phyloP scores from a whole-genome alignment of 1,140 invertebrate genomes.

The Bombus ignitus region DNA sequence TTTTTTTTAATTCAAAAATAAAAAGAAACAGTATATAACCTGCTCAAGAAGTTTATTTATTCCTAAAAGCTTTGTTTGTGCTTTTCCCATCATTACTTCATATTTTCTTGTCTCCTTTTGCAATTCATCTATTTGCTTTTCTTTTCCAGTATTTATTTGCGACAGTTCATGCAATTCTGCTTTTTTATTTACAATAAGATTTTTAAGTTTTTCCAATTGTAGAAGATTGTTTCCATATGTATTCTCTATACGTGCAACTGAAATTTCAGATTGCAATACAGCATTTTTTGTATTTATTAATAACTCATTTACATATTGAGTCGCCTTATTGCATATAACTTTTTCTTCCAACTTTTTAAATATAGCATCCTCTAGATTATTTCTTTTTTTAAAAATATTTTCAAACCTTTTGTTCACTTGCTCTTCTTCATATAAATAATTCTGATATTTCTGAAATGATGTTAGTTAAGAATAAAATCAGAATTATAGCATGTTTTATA shows the following conservation, averaged over 20 bases:
- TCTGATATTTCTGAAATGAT: constrained; percentile 70
- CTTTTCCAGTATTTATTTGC: constrained; percentile 81
- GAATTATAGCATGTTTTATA: not conserved
- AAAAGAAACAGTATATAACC: constrained; percentile 67
- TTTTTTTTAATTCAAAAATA: constrained; percentile 24
- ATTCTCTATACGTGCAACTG: constrained; percentile 85
- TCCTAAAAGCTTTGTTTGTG: constrained; percentile 83
- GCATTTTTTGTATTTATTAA: constrained; percentile 79
- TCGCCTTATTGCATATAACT: constrained; percentile 86
- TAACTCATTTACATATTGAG: constrained; percentile 80
- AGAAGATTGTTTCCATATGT: constrained; percentile 84
- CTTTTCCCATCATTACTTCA: constrained; percentile 78
- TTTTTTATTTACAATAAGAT: constrained; percentile 76
- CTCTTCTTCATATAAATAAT: constrained; percentile 71
- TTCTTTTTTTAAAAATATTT: constrained; percentile 83
- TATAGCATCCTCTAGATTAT: constrained; percentile 85
- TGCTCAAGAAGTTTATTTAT: constrained; percentile 84
- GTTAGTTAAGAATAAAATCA: constrained; percentile 14
- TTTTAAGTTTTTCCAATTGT: constrained; percentile 85
- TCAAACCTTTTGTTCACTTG: constrained; percentile 82
- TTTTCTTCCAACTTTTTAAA: constrained; percentile 86
- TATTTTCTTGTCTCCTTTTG: constrained; percentile 74
- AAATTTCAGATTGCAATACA: constrained; percentile 83
- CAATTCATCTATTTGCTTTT: constrained; percentile 83
- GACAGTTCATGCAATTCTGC: constrained; percentile 79